A percentile compares a stretch with the other conserved stretches of the same genome.
Evolutionary conservation across 2,113 vertebrate species (phyloP).

Genomic region (Gobiocypris rarus): DNA sequence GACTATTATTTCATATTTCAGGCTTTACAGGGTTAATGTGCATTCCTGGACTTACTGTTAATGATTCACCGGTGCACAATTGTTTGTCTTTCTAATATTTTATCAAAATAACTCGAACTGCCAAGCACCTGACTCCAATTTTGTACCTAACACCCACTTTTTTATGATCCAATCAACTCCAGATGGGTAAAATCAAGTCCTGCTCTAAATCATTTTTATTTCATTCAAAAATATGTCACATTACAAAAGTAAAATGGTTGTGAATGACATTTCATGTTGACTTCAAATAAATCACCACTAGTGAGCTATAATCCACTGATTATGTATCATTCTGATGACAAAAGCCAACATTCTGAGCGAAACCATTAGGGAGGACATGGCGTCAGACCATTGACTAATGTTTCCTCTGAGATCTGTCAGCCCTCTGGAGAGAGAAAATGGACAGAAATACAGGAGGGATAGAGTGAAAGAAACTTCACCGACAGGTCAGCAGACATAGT

Average conservation of each 20-base stretch:
- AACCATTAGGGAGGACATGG: conserved; percentile 13
- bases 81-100: conserved; percentile 1
- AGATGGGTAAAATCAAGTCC: not conserved
- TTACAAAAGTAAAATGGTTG: conserved; percentile 1
- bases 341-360: not conserved
- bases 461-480: not conserved
- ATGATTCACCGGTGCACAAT: not conserved
- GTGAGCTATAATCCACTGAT: not conserved
- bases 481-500: conserved; percentile 11
- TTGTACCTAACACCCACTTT: not conserved
- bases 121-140: not conserved
- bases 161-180: not conserved
- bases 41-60: not conserved
- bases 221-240: not conserved
- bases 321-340: not conserved
- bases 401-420: conserved; percentile 1
- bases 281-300: not conserved
- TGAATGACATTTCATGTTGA: not conserved
- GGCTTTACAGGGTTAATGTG: not conserved
- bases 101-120: not conserved
- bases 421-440: not conserved
- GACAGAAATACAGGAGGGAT: not conserved
- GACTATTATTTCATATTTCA: not conserved
- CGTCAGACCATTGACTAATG: conserved; percentile 3
- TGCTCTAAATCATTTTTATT: not conserved